Evolutionary conservation across 2,797 vertebrate genomes (phyloP), one percentile per base, ranked within the genome.

Genomic region (Pangasius sanitwongsei): DNA sequence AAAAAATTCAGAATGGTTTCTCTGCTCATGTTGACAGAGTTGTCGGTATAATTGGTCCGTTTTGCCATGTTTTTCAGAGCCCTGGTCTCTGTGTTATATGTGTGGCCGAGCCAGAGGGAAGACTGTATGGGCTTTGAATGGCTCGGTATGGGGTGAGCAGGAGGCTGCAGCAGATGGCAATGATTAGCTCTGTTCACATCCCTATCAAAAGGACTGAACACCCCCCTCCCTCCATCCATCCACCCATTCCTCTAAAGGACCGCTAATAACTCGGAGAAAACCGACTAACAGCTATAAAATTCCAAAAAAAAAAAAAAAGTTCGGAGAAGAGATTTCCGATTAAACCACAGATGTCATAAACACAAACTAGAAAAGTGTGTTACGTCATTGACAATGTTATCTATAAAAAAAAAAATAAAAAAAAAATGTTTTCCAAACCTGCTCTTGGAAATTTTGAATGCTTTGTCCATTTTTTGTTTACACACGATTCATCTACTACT

Each of bases 91-190:
- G 94, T 92, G 91, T 94, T 95, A 92, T 92, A 94, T 93, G 93
- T 94, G 94, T 94, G 93, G 92, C 94, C 93, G 93, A 95, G 89
- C 85, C 90, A 85, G 89, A 90, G 91, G 87, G 93, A 93, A 95
- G 94, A 93, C 94, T 90, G 91, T 77, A 93, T 91, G 9, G 55
- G 90, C 92, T 91, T 88, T 95, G 94, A 96, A 95, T 93, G 93
- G 93, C 94, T 92, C 95, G 90, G 94, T 86, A 93, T 94, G 95
- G 95, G 95, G 95, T 95, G 91, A 91, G 92, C 93, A 90, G 94
- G 93, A 92, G 94, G 94, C 92, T 93, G 94, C 95, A 94, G 94
- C 95, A 96, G 96, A 96, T 96, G 95, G 94, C 95, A 92, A 94
- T 93, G 94, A 95, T 95, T 95, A 94, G 95, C 95, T 93, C 88